Evolutionary conservation across 2,888 invertebrate species (phyloP), one percentile per base, ranked within the genome.

Genomic region (Resseliella maxima): DNA sequence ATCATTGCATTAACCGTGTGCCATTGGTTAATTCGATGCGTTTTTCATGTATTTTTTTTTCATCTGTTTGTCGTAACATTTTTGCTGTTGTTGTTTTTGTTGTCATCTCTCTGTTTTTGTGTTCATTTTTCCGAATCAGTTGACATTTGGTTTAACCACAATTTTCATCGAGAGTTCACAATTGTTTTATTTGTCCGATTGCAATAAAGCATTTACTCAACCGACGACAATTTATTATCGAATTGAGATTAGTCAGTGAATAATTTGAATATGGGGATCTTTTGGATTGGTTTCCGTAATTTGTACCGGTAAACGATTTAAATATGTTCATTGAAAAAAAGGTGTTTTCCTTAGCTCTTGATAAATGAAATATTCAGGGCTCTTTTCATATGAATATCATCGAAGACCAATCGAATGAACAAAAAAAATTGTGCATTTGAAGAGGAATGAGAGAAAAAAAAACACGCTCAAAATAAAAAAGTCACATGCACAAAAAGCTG

Each of bases 1-100:
- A 72, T 72, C 72, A 72, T 72, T 72, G 72, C 72, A 72, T 72
- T 72, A 27, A 72, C 27, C 72, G 72, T 72, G 72, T 72, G 31
- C 10, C 46, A 31, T 72, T 12, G 72, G 31, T 72, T 31, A 72
- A 31, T 72, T 15, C 31, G 31, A 72, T 72, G 72, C 72, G 72
- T 72, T 72, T 72, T 72, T 72, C 72, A 72, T 72, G 72, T 72
- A n/a, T n/a, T n/a, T n/a, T 72, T 31, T 72, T 31, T 72, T 18
- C 12, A 18, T 15, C 41, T 41, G 6, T 5, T 3, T 2, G 50
- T 50, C 59, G 59, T 59, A 18, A 59, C 59, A 59, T 59, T 59
- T 59, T 59, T 24, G 59, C 24, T 24, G 24, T 3, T n/a, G 24
- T 59, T 59, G 59, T 59, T 50, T 50, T 10, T 50, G 50, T 3